Evolutionary conservation across 2,113 vertebrate genomes (phyloP).

Genomic region (Serinus canaria): DNA sequence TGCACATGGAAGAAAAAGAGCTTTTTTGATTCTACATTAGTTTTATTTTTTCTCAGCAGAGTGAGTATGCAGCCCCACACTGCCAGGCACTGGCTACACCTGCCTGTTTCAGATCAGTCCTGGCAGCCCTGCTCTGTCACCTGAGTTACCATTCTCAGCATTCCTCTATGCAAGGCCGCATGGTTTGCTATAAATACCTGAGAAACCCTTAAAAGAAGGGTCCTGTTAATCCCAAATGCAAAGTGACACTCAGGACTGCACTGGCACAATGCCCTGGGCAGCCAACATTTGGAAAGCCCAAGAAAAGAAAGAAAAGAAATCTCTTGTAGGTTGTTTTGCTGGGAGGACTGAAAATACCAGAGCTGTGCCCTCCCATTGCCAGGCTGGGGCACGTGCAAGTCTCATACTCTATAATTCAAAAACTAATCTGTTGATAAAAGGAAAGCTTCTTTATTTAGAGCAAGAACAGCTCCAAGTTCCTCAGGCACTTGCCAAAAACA

Average conservation of each 20-base stretch:
- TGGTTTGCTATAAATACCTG: slow-evolving; percentile 4
- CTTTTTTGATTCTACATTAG: not conserved
- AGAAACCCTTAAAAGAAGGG: not conserved
- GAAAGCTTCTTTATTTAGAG: slow-evolving; percentile 43
- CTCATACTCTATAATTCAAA: not conserved
- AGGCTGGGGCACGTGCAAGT: not conserved
- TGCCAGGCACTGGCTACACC: not conserved
- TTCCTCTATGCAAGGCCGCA: rapidly evolving
- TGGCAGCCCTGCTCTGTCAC: not conserved
- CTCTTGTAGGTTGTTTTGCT: not conserved
- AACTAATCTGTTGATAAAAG: slow-evolving; percentile 24
- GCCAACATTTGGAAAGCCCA: not conserved
- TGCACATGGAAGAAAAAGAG: not conserved
- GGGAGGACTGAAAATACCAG: not conserved
- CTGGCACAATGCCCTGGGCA: not conserved
- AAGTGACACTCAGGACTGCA: not conserved
- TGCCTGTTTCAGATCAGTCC: not conserved
- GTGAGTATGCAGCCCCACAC: not conserved
- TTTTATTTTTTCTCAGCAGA: not conserved
- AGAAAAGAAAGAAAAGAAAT: not conserved
- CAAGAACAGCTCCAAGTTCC: slow-evolving; percentile 4
- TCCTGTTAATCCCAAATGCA: not conserved
- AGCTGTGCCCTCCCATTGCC: not conserved
- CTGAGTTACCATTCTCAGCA: not conserved
- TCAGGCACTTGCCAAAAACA: not conserved